Evolutionary conservation across 2,888 invertebrate genomes (phyloP).

Genomic region (Sarcophaga variegata): DNA sequence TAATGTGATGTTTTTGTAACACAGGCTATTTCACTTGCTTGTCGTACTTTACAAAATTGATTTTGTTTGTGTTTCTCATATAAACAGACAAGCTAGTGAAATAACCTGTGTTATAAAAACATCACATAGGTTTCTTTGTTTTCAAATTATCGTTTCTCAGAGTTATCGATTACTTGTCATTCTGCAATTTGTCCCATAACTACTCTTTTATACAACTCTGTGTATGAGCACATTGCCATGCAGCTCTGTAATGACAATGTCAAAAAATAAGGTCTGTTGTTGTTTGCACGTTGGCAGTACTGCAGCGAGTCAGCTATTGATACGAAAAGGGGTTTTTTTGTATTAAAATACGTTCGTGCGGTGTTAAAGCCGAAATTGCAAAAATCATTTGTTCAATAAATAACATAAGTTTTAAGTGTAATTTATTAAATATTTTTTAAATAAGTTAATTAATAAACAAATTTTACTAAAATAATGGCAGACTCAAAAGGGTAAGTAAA

Average conservation of each 20-base stretch:
- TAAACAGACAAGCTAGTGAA: too few species aligned
- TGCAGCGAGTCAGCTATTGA: conserved; percentile 67
- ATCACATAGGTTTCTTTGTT: not conserved
- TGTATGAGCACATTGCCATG: not conserved
- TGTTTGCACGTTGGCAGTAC: conserved; percentile 64
- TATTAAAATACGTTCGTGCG: conserved; percentile 62
- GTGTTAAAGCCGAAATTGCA: conserved; percentile 46
- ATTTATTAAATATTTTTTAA: conserved; percentile 64
- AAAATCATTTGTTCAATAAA: conserved; percentile 40
- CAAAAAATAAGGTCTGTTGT: conserved; percentile 58
- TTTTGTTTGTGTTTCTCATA: too few species aligned
- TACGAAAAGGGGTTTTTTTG: conserved; percentile 57
- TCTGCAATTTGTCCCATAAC: not conserved
- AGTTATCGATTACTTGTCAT: not conserved
- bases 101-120: too few species aligned
- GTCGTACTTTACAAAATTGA: too few species aligned
- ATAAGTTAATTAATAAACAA: conserved; percentile 68
- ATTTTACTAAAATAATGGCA: conserved; percentile 76
- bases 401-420: conserved; percentile 63
- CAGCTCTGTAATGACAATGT: conserved; percentile 68
- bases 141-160: not conserved
- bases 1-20: too few species aligned
- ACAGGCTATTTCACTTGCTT: too few species aligned
- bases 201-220: conserved; percentile 21
- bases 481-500: conserved; percentile 81